Evolutionary conservation across 2,888 invertebrate species (phyloP).

Genomic region (Pseudolycoriella hygida): DNA sequence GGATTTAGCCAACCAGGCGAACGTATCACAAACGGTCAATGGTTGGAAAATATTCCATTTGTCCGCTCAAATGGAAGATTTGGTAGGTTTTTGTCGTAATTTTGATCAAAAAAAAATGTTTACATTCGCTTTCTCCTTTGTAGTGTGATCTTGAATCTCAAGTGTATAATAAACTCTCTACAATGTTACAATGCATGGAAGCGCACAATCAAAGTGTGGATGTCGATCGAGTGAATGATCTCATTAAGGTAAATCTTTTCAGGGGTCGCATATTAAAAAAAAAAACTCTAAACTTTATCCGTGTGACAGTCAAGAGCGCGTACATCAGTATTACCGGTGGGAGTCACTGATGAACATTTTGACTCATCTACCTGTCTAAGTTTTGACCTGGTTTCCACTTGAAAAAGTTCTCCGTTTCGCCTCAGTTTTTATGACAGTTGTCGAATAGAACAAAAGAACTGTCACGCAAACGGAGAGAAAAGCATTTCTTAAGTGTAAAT

Average conservation of each 20-base stretch:
- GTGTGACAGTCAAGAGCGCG: too few relatives aligned
- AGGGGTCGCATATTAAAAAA: too few relatives aligned
- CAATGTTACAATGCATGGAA: constrained; percentile 28
- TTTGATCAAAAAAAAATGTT: background rate
- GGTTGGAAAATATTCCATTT: constrained; percentile 93
- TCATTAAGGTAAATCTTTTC: constrained; percentile 37
- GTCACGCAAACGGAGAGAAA: too few relatives aligned
- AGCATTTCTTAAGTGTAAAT: too few relatives aligned
- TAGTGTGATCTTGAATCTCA: constrained; percentile 12
- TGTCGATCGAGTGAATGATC: constrained; percentile 36
- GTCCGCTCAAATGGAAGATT: constrained; percentile 81
- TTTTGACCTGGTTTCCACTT: too few relatives aligned
- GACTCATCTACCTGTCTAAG: too few relatives aligned
- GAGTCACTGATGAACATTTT: too few relatives aligned
- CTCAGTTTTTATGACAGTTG: too few relatives aligned
- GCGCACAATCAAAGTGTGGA: constrained; percentile 31
- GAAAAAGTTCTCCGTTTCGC: too few relatives aligned
- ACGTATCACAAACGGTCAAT: constrained; percentile 71
- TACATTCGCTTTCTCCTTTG: constrained; percentile 14
- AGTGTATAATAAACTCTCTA: constrained; percentile 17
- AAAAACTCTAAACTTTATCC: background rate
- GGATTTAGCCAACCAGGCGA: constrained; percentile 76
- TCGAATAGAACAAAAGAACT: too few relatives aligned
- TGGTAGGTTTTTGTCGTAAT: constrained; percentile 36
- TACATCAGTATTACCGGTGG: too few relatives aligned